Conservation (phyloP, 2,888 invertebrate species). For the Zonitis immaculata region DNA sequence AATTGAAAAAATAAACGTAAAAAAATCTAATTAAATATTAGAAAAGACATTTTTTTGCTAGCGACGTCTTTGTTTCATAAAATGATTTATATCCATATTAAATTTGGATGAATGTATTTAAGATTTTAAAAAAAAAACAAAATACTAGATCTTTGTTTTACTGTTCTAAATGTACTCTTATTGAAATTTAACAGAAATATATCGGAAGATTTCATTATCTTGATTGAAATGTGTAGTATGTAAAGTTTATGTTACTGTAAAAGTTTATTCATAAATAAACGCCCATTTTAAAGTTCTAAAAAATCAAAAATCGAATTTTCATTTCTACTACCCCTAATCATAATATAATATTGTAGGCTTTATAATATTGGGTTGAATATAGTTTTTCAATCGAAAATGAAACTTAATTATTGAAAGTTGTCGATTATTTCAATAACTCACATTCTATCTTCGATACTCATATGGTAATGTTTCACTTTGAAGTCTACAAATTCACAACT, state of each 20-base stretch:
- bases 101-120: background rate
- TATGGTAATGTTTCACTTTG: no score
- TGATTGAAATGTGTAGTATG: conserved; percentile 36
- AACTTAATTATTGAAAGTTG: no score
- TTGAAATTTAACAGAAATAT: conserved; percentile 24
- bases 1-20: conserved; percentile 5
- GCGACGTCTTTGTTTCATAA: conserved; percentile 16
- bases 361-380: no score
- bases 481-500: no score
- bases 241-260: conserved; percentile 35
- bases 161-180: conserved; percentile 30
- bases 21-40: no score
- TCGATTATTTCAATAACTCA: no score
- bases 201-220: conserved; percentile 30
- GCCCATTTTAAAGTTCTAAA: conserved; percentile 11
- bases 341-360: no score
- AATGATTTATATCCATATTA: conserved; percentile 9
- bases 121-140: background rate
- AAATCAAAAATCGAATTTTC: no score
- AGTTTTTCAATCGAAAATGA: no score
- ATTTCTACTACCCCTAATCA: no score
- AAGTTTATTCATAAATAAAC: conserved; percentile 33
- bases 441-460: no score
- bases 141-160: conserved; percentile 8
- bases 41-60: no score